Percentiles rank a stretch among this genome's conserved stretches.
Evolutionary conservation across 2,797 vertebrate species (phyloP).

Genomic region (Oophaga sylvatica): DNA sequence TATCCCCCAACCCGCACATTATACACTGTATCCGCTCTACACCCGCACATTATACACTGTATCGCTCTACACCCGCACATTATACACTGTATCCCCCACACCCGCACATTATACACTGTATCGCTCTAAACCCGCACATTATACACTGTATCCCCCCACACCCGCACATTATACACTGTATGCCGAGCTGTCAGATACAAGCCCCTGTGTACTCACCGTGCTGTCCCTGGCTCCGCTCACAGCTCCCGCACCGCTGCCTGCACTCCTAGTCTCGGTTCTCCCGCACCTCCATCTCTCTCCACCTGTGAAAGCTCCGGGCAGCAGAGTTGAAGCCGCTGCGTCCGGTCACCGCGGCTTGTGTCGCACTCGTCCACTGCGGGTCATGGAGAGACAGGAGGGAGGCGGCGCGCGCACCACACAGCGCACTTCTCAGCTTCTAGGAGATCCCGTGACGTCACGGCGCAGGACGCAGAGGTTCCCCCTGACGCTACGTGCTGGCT

Average conservation of each 20-base stretch:
- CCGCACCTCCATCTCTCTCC: constrained; percentile 31
- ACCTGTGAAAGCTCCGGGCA: neutral
- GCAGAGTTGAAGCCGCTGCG: neutral
- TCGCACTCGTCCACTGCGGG: neutral
- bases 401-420: neutral
- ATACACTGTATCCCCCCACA: neutral
- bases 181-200: neutral
- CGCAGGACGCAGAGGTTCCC: constrained; percentile 47
- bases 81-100: neutral
- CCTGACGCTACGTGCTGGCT: constrained; percentile 29
- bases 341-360: neutral
- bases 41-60: neutral
- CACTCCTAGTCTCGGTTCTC: constrained; percentile 1
- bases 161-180: neutral
- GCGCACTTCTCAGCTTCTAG: constrained; percentile 25
- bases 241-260: neutral
- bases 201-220: constrained; percentile 21
- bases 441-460: constrained; percentile 53
- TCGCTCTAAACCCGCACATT: neutral
- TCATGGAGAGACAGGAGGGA: neutral
- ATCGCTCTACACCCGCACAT: neutral
- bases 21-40: neutral
- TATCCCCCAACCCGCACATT: neutral
- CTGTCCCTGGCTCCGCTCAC: neutral
- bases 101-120: neutral